Percentiles rank a stretch among this genome's conserved stretches.
Evolutionary conservation across 2,113 vertebrate genomes (phyloP).

Genomic region (Xyrauchen texanus): DNA sequence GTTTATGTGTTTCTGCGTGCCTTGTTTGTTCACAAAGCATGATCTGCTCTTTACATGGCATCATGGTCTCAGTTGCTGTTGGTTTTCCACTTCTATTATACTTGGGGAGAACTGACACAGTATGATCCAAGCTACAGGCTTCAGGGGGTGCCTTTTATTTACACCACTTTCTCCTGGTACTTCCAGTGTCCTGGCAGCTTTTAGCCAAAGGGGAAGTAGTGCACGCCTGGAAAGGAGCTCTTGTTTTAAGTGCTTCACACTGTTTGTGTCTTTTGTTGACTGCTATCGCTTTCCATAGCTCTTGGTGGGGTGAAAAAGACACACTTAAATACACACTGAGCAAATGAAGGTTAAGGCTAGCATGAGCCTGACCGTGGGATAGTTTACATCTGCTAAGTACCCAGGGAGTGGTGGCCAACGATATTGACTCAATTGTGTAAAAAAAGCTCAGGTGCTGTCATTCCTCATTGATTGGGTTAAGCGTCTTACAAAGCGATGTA

Average conservation of each 20-base stretch:
- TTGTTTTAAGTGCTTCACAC: constrained; percentile 65
- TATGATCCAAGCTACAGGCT: constrained; percentile 37
- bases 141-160: constrained; percentile 52
- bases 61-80: constrained; percentile 79
- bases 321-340: constrained; percentile 59
- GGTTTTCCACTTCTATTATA: constrained; percentile 53
- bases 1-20: constrained; percentile 42
- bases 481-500: constrained; percentile 40
- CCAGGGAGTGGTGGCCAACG: constrained; percentile 48
- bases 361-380: constrained; percentile 52
- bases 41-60: constrained; percentile 42
- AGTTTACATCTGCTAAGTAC: constrained; percentile 58
- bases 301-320: constrained; percentile 51
- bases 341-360: constrained; percentile 58
- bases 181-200: constrained; percentile 58
- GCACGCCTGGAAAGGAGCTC: constrained; percentile 49
- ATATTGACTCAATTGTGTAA: constrained; percentile 43
- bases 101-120: constrained; percentile 72
- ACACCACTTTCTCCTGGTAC: constrained; percentile 52
- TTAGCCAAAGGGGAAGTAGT: constrained; percentile 57
- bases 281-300: constrained; percentile 49
- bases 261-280: constrained; percentile 61
- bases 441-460: constrained; percentile 54
- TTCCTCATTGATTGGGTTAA: constrained; percentile 47
- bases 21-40: constrained; percentile 28